Evolutionary conservation across 2,113 vertebrate species (phyloP), one percentile per base, ranked within the genome.

Genomic region (Alouatta palliata): DNA sequence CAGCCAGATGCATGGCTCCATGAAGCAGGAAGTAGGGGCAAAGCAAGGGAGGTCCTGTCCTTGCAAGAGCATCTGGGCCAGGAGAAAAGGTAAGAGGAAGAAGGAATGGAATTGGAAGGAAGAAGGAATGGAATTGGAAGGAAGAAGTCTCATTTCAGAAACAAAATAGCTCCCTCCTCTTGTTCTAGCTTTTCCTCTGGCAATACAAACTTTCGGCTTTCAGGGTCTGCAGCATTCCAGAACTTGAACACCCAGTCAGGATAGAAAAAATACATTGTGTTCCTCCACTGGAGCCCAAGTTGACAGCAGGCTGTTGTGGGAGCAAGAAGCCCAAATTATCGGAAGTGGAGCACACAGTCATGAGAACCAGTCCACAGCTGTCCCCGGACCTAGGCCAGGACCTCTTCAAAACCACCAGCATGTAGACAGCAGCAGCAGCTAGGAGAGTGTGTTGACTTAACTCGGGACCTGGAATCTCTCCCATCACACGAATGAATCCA

Each of bases 251-350:
- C 97, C 98, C 97, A 98, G 98, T 98, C 99, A 99, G 98, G 98
- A 99, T 99, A 99, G 99, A 99, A 98, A 99, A 99, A 98, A 99
- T 99, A 98, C 99, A 99, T 97, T 99, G 99, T 98, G 99, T 99
- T 97, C 99, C 99, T 98, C 98, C 99, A 98, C 98, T 99, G 64
- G 99, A 99, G 98, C 99, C 99, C 98, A 99, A 99, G 99, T 98
- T 99, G 98, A 99, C 99, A 98, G 99, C 99, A 96, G 99, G 99
- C 97, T 99, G 99, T 98, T 99, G 99, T 98, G 99, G 99, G 97
- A 99, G 99, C 90, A 99, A 99, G 98, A 99, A 99, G 97, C 99
- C 99, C 96, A 99, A 99, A 94, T 94, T 99, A 86, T 99, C 99
- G 99, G 98, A 97, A 99, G 98, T 79, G 98, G 98, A 98, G 98